These are phyloP conservation scores for Sycophaga agraensis DNA, from an alignment of 1,140 invertebrate genomes.

Conservation along the genomic window DNA sequence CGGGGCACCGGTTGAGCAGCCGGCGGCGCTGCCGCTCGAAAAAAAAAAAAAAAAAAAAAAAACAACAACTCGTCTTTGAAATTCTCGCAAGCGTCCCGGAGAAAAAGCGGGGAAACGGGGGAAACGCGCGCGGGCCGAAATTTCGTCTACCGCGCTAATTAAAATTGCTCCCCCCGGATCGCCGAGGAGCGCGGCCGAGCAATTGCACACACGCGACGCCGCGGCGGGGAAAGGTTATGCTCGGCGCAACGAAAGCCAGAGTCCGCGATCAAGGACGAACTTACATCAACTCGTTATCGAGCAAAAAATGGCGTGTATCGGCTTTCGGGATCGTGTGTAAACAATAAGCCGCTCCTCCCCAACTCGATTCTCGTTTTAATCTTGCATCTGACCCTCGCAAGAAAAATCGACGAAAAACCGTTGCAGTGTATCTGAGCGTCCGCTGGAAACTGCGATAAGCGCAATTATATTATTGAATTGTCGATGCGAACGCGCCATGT, in stretches of 20 bases:
- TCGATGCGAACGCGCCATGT: no score
- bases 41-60: not conserved
- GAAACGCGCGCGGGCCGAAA: no score
- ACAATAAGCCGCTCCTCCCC: not conserved
- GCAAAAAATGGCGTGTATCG: not conserved
- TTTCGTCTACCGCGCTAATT: no score
- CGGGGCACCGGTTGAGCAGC: not conserved
- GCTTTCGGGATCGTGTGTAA: slow-evolving; percentile 1
- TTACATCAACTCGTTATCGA: slow-evolving; percentile 11
- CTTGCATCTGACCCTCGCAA: no score
- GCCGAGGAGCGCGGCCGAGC: no score
- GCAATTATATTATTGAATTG: no score
- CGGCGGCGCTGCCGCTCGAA: not conserved
- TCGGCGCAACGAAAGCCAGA: not conserved
- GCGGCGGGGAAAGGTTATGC: no score
- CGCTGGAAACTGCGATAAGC: no score
- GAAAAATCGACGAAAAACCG: no score
- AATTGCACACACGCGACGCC: no score
- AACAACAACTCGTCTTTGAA: not conserved
- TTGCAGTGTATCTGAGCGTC: no score
- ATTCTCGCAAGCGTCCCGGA: not conserved
- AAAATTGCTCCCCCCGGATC: no score
- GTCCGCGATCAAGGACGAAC: slow-evolving; percentile 16
- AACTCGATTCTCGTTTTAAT: not conserved
- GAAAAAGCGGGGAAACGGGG: not conserved